A percentile compares a stretch with the other conserved stretches of the same genome.
These are phyloP conservation scores for Neotoxoptera formosana DNA, from an alignment of 1,140 invertebrate species.

Conservation along the genomic window DNA sequence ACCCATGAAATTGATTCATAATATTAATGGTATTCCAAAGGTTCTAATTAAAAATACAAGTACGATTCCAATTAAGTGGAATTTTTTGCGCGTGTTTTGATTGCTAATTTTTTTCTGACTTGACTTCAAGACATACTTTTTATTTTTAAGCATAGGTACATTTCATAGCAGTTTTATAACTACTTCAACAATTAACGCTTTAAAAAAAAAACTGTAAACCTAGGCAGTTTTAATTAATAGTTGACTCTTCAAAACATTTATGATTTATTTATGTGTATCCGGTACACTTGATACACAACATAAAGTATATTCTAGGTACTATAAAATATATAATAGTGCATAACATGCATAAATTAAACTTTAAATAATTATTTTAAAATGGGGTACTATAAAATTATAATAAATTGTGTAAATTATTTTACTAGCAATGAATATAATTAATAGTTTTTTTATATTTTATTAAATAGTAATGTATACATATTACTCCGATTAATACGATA, in stretches of 20 bases:
- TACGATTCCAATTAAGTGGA: slow-evolving; percentile 50
- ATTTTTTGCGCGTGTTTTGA: slow-evolving; percentile 39
- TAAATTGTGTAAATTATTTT: background rate
- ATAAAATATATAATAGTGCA: background rate
- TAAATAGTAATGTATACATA: background rate
- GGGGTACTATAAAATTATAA: background rate
- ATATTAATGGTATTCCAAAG: background rate
- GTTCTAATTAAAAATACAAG: slow-evolving; percentile 43
- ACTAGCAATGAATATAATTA: background rate
- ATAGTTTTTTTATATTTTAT: background rate
- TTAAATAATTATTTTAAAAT: background rate
- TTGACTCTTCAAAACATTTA: background rate
- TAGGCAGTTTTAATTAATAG: background rate
- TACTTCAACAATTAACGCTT: background rate
- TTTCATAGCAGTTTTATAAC: background rate
- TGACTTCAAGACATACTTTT: background rate
- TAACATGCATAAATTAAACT: background rate
- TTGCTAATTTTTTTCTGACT: slow-evolving; percentile 1
- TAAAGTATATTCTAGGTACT: background rate
- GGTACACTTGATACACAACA: background rate
- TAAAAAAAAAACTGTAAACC: background rate
- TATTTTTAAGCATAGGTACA: background rate
- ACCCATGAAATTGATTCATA: slow-evolving; percentile 21
- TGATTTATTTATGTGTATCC: slow-evolving; percentile 19
- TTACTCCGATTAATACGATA: background rate